Conservation (phyloP, 35 echinoderm and acorn worm genomes). For the Hemicentrotus pulcherrimus region DNA sequence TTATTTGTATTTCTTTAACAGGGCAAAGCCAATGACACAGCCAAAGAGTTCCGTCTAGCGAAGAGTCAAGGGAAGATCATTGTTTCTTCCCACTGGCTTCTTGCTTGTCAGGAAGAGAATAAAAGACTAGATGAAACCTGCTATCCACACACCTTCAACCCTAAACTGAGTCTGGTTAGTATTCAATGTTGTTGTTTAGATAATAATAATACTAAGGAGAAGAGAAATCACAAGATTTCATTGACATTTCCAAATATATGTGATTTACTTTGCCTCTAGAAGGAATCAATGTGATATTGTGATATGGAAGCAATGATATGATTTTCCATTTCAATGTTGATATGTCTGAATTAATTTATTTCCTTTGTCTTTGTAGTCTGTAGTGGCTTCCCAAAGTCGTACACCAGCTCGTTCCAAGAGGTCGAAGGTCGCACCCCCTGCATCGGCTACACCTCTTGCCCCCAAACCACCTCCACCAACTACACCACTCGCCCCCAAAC, state of each 20-base stretch:
- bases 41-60: slow-evolving; percentile 81
- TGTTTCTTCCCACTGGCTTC: slow-evolving; percentile 84
- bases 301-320: background rate
- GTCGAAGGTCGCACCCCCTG: background rate
- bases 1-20: slow-evolving; percentile 11
- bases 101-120: slow-evolving; percentile 77
- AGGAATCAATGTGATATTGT: background rate
- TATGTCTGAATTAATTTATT: too few species aligned
- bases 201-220: background rate
- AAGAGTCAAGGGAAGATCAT: slow-evolving; percentile 69
- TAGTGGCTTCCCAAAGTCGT: slow-evolving; percentile 43
- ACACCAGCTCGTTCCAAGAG: slow-evolving; percentile 46
- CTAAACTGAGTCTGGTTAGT: slow-evolving; percentile 95
- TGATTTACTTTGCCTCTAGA: background rate
- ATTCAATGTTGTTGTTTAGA: background rate
- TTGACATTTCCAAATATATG: too few species aligned
- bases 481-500: background rate
- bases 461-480: background rate
- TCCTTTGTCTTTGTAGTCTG: slow-evolving; percentile 22
- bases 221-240: too few species aligned
- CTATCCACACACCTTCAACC: slow-evolving; percentile 94
- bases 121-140: slow-evolving; percentile 73
- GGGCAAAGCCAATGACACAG: slow-evolving; percentile 79
- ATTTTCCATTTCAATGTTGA: background rate
- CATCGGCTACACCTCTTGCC: background rate